A percentile compares a stretch with the other conserved stretches of the same genome.
phyloP scores from a whole-genome alignment of 2,113 vertebrate species.

The Grammomys surdaster region DNA sequence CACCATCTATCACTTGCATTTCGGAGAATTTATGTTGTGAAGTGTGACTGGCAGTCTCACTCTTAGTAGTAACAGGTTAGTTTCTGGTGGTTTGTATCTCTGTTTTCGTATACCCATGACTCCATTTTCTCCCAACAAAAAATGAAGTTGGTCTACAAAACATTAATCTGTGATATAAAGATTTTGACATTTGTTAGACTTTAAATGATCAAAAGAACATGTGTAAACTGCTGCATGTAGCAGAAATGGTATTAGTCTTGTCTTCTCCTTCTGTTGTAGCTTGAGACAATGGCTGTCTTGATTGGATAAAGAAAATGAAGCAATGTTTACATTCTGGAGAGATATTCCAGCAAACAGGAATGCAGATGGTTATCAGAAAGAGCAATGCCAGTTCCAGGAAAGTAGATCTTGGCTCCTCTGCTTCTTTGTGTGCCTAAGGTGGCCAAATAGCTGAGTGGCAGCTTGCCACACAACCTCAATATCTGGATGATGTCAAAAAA shows the following conservation, averaged over 20 bases:
- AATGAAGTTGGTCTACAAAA: background rate
- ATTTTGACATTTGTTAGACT: background rate
- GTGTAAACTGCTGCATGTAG: background rate
- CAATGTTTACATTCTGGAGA: conserved; percentile 19
- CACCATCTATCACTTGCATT: background rate
- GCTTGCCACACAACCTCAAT: background rate
- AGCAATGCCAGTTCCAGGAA: background rate
- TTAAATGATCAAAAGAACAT: background rate
- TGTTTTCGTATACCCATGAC: background rate
- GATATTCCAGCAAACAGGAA: conserved; percentile 3
- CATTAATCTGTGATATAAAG: background rate
- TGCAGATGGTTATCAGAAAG: conserved; percentile 4
- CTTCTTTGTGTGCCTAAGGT: background rate
- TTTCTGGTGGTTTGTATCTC: background rate
- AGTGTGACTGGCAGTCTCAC: background rate
- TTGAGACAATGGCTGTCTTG: background rate
- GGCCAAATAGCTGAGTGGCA: conserved; percentile 27
- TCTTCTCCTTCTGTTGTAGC: background rate
- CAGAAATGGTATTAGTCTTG: background rate
- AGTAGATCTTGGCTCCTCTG: background rate
- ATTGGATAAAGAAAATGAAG: background rate
- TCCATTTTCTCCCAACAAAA: background rate
- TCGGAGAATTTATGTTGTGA: background rate
- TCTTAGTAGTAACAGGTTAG: background rate
- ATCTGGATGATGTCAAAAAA: conserved; percentile 37